These are phyloP conservation scores for Lymantria monacha DNA, from an alignment of 2,888 invertebrate genomes.

Conservation along the genomic window DNA sequence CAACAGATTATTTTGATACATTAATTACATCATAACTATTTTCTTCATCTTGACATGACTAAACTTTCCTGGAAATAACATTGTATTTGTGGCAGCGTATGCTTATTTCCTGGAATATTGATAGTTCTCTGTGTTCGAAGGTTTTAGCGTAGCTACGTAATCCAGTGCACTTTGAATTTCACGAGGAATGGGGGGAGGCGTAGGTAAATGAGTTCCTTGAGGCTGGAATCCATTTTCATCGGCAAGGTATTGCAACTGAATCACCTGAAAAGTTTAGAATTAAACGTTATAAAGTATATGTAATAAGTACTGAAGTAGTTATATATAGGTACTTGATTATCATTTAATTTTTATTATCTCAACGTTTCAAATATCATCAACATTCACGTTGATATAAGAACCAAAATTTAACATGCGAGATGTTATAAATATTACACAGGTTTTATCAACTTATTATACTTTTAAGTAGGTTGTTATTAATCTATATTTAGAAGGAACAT, in stretches of 20 bases:
- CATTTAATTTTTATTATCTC: too few species aligned
- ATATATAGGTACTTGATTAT: too few species aligned
- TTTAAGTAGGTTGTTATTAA: too few species aligned
- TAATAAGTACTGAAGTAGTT: neutral
- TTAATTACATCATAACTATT: neutral
- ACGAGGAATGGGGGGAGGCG: constrained; percentile 86
- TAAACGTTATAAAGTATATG: neutral
- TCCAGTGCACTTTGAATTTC: constrained; percentile 85
- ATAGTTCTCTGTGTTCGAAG: constrained; percentile 54
- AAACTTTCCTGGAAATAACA: too few species aligned
- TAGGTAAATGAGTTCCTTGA: constrained; percentile 83
- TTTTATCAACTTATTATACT: too few species aligned
- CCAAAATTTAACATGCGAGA: too few species aligned
- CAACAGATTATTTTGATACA: neutral
- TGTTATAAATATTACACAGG: too few species aligned
- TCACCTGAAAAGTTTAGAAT: constrained; percentile 55
- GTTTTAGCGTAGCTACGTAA: constrained; percentile 84
- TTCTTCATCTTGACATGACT: too few species aligned
- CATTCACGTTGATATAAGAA: too few species aligned
- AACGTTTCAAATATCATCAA: too few species aligned
- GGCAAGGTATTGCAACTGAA: constrained; percentile 85
- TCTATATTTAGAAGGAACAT: too few species aligned
- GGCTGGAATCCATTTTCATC: constrained; percentile 89
- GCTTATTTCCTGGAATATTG: constrained; percentile 36
- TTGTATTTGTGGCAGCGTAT: too few species aligned